These are phyloP conservation scores for Drosophila infuscata DNA, from an alignment of 2,888 invertebrate genomes.

Conservation along the genomic window DNA sequence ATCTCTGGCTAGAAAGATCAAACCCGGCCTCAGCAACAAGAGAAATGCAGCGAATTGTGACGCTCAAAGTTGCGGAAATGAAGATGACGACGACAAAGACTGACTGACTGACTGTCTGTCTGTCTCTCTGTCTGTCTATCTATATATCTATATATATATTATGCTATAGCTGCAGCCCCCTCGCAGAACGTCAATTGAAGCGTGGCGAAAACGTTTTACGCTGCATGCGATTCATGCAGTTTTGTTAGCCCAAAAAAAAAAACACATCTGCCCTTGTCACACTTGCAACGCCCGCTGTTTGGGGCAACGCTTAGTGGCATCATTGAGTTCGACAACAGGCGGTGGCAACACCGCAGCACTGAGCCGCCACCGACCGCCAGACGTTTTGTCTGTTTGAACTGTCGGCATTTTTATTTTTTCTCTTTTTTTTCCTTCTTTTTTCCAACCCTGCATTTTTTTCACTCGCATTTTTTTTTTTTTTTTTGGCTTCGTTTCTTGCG, in stretches of 20 bases:
- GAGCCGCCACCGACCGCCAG: constrained; percentile 58
- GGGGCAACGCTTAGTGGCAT: constrained; percentile 69
- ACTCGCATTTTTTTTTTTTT: constrained; percentile 25
- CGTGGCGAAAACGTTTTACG: constrained; percentile 74
- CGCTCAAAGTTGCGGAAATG: constrained; percentile 47
- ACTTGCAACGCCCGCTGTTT: background rate
- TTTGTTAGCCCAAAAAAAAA: constrained; percentile 8
- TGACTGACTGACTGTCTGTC: constrained; percentile 22
- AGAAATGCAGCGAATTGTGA: constrained; percentile 70
- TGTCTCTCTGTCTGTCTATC: constrained; percentile 17
- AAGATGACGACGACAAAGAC: constrained; percentile 32
- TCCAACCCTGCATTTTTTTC: constrained; percentile 46
- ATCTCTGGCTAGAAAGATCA: constrained; percentile 36
- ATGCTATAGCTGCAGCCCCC: constrained; percentile 24
- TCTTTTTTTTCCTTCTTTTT: constrained; percentile 22
- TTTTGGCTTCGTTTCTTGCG: constrained; percentile 45
- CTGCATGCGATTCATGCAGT: constrained; percentile 56
- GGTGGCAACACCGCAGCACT: constrained; percentile 69
- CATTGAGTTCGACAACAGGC: constrained; percentile 71
- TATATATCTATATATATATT: constrained; percentile 1
- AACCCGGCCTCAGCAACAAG: background rate
- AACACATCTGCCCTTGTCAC: background rate
- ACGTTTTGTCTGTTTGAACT: constrained; percentile 53
- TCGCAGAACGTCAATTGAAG: constrained; percentile 65
- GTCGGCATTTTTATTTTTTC: constrained; percentile 3